Percentiles rank a stretch among this genome's conserved stretches.
Evolutionary conservation across 2,888 invertebrate genomes (phyloP).

Genomic region (Himalopsyche japonica): DNA sequence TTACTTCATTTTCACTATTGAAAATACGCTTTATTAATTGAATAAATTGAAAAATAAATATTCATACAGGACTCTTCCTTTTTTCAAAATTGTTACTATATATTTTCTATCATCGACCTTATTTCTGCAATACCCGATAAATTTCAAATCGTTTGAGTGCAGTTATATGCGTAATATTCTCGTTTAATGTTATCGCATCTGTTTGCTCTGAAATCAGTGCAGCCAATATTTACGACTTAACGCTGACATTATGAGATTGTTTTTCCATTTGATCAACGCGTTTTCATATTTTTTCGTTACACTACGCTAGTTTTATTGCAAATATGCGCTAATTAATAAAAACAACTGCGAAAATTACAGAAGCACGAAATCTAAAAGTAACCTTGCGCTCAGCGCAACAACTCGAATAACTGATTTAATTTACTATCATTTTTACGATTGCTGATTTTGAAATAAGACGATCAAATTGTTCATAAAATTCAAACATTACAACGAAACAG

Average conservation of each 20-base stretch:
- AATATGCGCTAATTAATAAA: neutral
- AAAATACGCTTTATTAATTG: too few species aligned
- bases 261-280: neutral
- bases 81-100: too few species aligned
- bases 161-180: too few species aligned
- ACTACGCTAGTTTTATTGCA: neutral
- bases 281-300: neutral
- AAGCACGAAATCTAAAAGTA: neutral
- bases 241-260: neutral
- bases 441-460: neutral
- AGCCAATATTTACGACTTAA: neutral
- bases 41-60: too few species aligned
- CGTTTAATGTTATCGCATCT: neutral
- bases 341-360: neutral
- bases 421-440: neutral
- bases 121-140: too few species aligned
- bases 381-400: neutral
- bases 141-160: too few species aligned
- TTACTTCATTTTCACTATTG: too few species aligned
- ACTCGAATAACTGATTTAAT: neutral
- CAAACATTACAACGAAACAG: too few species aligned
- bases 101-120: too few species aligned
- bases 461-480: neutral
- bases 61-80: too few species aligned
- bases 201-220: neutral